Evolutionary conservation across 1,140 invertebrate species (phyloP).

Genomic region (Druon quercuslanigerum): DNA sequence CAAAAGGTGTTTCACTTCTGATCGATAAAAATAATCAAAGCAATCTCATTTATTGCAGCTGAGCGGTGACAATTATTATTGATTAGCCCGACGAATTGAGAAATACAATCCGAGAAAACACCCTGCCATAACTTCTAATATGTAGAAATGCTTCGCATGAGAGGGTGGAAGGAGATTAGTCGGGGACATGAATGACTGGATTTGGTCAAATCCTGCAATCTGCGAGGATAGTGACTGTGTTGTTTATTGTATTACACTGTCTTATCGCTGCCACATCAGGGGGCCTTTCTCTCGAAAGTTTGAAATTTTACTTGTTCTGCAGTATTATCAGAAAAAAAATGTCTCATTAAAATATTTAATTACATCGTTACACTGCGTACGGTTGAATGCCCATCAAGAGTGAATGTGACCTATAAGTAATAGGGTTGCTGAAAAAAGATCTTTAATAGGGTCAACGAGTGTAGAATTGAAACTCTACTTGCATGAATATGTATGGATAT

Average conservation of each 20-base stretch:
- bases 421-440: slow-evolving; percentile 7
- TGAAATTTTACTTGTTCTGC: background rate
- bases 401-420: background rate
- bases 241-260: background rate
- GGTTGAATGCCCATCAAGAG: background rate
- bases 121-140: background rate
- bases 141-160: background rate
- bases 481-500: slow-evolving; percentile 17
- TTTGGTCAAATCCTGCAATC: background rate
- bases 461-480: background rate
- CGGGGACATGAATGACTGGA: background rate
- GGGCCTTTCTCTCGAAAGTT: background rate
- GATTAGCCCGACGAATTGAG: no score
- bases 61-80: no score
- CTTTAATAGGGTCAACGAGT: slow-evolving; percentile 6
- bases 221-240: background rate
- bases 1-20: background rate
- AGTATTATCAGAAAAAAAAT: background rate
- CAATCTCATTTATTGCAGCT: background rate
- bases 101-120: background rate
- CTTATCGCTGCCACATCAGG: background rate
- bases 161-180: background rate
- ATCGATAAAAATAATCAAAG: background rate
- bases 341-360: background rate
- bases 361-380: background rate